These are phyloP conservation scores for Meandrusa payeni DNA, from an alignment of 2,888 invertebrate genomes.

Conservation along the genomic window DNA sequence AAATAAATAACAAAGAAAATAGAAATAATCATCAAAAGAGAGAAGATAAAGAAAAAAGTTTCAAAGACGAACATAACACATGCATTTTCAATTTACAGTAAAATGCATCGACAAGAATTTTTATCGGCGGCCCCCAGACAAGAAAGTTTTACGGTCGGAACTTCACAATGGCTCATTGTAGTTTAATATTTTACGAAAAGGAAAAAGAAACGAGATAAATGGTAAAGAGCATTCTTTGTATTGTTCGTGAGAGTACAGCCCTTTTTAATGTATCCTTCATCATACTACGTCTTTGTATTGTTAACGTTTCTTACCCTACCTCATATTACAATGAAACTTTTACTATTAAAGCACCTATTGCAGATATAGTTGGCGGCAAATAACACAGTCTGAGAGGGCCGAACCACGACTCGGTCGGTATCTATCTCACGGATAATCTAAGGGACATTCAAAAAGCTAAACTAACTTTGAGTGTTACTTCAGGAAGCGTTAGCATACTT, in stretches of 20 bases:
- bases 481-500: too few relatives aligned
- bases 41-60: too few relatives aligned
- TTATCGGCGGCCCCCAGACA: conserved; percentile 23
- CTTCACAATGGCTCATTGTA: conserved; percentile 26
- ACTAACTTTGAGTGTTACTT: too few relatives aligned
- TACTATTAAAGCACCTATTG: too few relatives aligned
- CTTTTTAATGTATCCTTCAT: conserved; percentile 9
- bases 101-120: conserved; percentile 15
- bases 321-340: too few relatives aligned
- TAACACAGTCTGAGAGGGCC: too few relatives aligned
- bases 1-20: too few relatives aligned
- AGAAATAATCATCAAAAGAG: too few relatives aligned
- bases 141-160: conserved; percentile 27
- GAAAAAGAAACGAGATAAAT: conserved; percentile 12
- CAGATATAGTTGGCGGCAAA: too few relatives aligned
- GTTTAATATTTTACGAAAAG: conserved; percentile 12
- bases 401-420: too few relatives aligned
- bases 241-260: conserved; percentile 7
- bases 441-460: too few relatives aligned
- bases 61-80: conserved; percentile 1
- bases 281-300: conserved; percentile 7
- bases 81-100: conserved; percentile 20
- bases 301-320: conserved; percentile 2
- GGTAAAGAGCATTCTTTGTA: conserved; percentile 16
- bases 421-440: too few relatives aligned